Conservation (phyloP, 1,140 invertebrate genomes). For the Aricia agestis region DNA sequence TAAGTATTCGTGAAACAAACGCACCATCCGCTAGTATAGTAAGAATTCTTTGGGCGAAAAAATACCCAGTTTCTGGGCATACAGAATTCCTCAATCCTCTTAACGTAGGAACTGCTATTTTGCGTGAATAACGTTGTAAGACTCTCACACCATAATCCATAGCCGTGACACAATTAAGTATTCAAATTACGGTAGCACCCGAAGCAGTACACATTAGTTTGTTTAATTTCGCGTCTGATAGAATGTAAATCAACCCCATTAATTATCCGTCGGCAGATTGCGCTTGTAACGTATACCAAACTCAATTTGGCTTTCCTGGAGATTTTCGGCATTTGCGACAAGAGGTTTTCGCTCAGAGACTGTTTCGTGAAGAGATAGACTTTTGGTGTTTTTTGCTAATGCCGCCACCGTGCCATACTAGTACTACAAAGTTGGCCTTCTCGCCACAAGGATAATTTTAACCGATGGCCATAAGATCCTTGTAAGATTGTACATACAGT, state of each 20-base stretch:
- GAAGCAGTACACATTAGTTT: constrained; percentile 10
- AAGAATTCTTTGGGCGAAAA: background rate
- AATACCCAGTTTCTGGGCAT: background rate
- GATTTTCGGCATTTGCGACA: too few relatives aligned
- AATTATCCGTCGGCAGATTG: constrained; percentile 17
- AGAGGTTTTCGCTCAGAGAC: too few relatives aligned
- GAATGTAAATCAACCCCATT: constrained; percentile 22
- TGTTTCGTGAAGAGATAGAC: too few relatives aligned
- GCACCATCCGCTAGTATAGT: background rate
- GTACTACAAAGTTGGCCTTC: too few relatives aligned
- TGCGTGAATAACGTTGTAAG: background rate
- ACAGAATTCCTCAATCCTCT: too few relatives aligned
- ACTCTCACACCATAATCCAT: background rate
- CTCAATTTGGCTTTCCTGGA: background rate
- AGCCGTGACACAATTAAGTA: background rate
- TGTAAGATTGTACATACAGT: too few relatives aligned
- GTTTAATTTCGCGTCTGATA: constrained; percentile 21
- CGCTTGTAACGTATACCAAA: constrained; percentile 7
- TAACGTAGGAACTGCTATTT: background rate
- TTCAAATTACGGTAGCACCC: constrained; percentile 5
- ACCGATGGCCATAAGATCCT: too few relatives aligned
- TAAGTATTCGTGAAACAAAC: background rate
- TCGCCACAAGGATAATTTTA: too few relatives aligned
- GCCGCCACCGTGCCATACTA: too few relatives aligned
- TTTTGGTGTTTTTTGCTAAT: too few relatives aligned